phyloP scores from a whole-genome alignment of 1,140 invertebrate genomes.

The Drosophila sucinea region DNA sequence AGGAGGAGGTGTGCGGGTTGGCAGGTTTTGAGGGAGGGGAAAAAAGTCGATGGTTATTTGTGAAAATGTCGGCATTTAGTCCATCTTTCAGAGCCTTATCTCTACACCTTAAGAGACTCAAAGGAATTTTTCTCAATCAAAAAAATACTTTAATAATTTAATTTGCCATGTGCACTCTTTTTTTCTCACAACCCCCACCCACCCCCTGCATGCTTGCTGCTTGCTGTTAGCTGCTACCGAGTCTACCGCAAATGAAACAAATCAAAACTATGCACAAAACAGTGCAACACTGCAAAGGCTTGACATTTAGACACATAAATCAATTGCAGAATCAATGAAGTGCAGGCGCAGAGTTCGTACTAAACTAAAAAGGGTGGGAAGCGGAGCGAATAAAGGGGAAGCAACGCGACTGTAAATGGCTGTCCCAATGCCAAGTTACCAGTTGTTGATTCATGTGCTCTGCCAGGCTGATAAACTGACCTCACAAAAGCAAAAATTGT shows the following conservation, averaged over 20 bases:
- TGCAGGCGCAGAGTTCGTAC: slow-evolving; percentile 41
- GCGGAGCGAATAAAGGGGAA: background rate
- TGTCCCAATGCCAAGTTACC: slow-evolving; percentile 22
- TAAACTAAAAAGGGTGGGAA: background rate
- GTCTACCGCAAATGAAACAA: slow-evolving; percentile 11
- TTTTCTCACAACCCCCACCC: too few species aligned
- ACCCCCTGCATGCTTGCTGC: too few species aligned
- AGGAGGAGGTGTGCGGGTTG: background rate
- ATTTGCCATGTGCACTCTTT: background rate
- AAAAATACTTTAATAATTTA: slow-evolving; percentile 3
- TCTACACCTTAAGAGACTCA: background rate
- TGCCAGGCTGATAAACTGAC: slow-evolving; percentile 48
- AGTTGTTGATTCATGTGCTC: slow-evolving; percentile 45
- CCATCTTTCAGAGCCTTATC: background rate
- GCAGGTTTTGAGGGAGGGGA: background rate
- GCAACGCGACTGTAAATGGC: slow-evolving; percentile 41
- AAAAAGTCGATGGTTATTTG: background rate
- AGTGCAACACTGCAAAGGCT: slow-evolving; percentile 40
- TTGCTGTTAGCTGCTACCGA: background rate
- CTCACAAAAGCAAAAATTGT: slow-evolving; percentile 22
- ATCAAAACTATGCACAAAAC: slow-evolving; percentile 19
- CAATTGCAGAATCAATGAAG: slow-evolving; percentile 65
- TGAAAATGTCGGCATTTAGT: slow-evolving; percentile 7
- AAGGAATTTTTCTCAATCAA: background rate
- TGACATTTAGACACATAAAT: slow-evolving; percentile 60